These are phyloP conservation scores for Melanotaenia nigrans DNA, from an alignment of 2,797 vertebrate species.

Conservation along the genomic window DNA sequence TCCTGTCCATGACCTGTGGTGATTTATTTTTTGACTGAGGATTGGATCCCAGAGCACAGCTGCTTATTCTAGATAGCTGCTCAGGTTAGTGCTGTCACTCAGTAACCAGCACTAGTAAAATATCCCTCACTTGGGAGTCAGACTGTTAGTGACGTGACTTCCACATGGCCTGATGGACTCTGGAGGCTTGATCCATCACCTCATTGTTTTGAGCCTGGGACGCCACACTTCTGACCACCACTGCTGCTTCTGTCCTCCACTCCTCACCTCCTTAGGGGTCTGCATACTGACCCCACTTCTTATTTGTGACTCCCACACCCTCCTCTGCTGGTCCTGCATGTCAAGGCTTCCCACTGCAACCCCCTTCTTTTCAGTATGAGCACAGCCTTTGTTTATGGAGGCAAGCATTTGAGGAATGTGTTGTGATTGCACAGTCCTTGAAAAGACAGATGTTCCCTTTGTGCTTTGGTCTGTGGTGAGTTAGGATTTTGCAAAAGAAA, in stretches of 20 bases:
- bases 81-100: constrained; percentile 34
- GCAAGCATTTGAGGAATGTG: constrained; percentile 80
- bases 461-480: constrained; percentile 43
- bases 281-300: constrained; percentile 45
- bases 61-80: constrained; percentile 10
- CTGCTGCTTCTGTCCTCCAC: background rate
- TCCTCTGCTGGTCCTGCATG: constrained; percentile 42
- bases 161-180: constrained; percentile 26
- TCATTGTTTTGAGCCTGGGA: constrained; percentile 52
- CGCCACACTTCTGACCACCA: constrained; percentile 14
- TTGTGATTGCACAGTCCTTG: constrained; percentile 69
- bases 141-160: constrained; percentile 11
- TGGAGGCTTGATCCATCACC: constrained; percentile 46
- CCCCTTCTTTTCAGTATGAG: constrained; percentile 56
- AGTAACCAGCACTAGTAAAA: constrained; percentile 23
- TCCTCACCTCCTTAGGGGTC: constrained; percentile 23
- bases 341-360: constrained; percentile 38
- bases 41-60: constrained; percentile 25
- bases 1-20: constrained; percentile 20
- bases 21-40: constrained; percentile 10
- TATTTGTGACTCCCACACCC: constrained; percentile 51
- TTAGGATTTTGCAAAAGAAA: constrained; percentile 36
- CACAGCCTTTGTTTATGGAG: constrained; percentile 71
- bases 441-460: constrained; percentile 70
- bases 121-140: constrained; percentile 10